Evolutionary conservation across 2,888 invertebrate species (phyloP).

Genomic region (Sminthurinus aureus): DNA sequence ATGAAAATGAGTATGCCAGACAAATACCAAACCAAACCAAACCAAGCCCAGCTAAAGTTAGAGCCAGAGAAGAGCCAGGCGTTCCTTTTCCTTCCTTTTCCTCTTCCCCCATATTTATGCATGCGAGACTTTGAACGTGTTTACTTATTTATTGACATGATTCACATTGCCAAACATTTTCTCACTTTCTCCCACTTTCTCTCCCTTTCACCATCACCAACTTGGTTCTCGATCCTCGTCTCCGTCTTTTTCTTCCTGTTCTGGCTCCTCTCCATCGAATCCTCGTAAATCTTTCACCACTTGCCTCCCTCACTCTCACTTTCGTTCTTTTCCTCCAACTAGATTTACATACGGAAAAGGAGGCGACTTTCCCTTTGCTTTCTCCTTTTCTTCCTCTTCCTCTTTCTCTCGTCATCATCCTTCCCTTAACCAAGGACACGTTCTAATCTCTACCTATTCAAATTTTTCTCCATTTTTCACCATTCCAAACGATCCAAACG

Average conservation of each 20-base stretch:
- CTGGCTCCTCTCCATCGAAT: conserved; percentile 5
- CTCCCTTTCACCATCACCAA: background rate
- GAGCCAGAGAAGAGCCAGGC: too few species aligned
- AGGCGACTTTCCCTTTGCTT: too few species aligned
- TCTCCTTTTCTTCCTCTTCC: too few species aligned
- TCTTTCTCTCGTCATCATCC: too few species aligned
- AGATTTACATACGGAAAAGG: too few species aligned
- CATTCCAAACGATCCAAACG: background rate
- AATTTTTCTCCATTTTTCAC: background rate
- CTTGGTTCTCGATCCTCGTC: too few species aligned
- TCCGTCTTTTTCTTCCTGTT: background rate
- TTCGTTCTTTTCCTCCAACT: background rate
- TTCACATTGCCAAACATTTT: background rate
- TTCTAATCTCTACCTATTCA: background rate
- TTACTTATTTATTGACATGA: conserved; percentile 20
- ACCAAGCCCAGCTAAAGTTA: too few species aligned
- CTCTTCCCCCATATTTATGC: background rate
- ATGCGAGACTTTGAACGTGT: conserved; percentile 10
- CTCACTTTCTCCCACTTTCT: background rate
- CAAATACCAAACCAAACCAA: too few species aligned
- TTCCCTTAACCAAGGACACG: too few species aligned
- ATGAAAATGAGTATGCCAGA: too few species aligned
- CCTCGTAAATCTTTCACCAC: conserved; percentile 11
- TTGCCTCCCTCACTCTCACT: background rate
- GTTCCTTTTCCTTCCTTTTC: background rate